phyloP scores from a whole-genome alignment of 2,888 invertebrate species.

The Eucriotettix oculatus region DNA sequence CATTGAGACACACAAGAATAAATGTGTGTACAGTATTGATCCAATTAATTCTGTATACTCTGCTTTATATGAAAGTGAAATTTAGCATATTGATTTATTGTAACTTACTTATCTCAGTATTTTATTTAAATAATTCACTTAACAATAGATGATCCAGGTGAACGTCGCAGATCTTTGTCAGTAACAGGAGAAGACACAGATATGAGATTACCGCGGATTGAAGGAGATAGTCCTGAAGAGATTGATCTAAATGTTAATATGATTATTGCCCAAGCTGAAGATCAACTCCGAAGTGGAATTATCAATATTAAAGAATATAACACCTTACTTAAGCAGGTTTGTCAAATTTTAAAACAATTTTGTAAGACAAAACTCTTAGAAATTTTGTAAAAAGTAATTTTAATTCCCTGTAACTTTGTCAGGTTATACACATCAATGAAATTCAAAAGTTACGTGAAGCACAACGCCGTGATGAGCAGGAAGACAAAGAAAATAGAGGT shows the following conservation, averaged over 20 bases:
- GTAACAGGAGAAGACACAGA: conserved; percentile 32
- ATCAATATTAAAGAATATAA: conserved; percentile 60
- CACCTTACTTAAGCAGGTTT: conserved; percentile 48
- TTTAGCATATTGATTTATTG: no score
- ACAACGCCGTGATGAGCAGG: conserved; percentile 30
- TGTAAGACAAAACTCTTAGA: no score
- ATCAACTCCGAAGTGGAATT: conserved; percentile 55
- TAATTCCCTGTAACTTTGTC: conserved; percentile 3
- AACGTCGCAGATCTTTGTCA: not conserved
- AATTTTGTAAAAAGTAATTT: no score
- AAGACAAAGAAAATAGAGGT: conserved; percentile 26
- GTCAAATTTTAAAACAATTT: not conserved
- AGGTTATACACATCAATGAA: conserved; percentile 59
- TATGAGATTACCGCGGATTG: conserved; percentile 16
- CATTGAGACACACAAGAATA: no score
- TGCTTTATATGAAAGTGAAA: no score
- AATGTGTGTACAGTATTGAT: no score
- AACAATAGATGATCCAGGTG: no score
- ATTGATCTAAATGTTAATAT: conserved; percentile 50
- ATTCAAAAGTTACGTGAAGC: conserved; percentile 58
- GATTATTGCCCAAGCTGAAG: conserved; percentile 68
- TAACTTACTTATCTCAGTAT: no score
- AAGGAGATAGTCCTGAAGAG: conserved; percentile 3
- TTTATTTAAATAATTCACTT: no score
- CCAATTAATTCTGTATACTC: no score